Conservation (phyloP, 2,797 vertebrate species). For the Cyclopterus lumpus region DNA sequence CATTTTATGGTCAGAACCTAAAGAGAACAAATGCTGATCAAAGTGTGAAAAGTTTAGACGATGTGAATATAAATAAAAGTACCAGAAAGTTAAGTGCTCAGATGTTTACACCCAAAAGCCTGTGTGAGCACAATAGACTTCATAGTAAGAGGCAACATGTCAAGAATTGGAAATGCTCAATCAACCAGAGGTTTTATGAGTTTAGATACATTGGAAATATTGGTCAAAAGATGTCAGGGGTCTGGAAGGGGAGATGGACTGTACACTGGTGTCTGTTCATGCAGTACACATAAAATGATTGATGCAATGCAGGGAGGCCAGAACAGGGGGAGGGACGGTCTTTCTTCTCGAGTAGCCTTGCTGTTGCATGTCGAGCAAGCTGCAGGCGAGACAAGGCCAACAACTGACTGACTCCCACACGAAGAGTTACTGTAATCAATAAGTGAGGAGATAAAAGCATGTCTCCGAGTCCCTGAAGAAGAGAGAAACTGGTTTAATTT, state of each 20-base stretch:
- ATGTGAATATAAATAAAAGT: background rate
- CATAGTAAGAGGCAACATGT: background rate
- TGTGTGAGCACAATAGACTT: background rate
- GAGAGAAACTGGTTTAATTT: constrained; percentile 10
- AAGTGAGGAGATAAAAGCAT: constrained; percentile 16
- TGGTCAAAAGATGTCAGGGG: background rate
- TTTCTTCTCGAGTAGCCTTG: constrained; percentile 1
- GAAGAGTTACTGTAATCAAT: constrained; percentile 24
- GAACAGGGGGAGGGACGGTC: background rate
- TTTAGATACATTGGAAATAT: background rate
- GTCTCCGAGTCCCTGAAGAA: background rate
- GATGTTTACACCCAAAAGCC: background rate
- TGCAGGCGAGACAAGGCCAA: constrained; percentile 11
- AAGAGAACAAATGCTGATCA: background rate
- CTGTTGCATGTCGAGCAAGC: constrained; percentile 13
- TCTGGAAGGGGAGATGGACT: background rate
- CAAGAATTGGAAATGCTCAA: background rate
- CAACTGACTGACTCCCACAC: constrained; percentile 18
- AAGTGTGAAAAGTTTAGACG: background rate
- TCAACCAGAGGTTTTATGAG: background rate
- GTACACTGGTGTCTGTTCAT: background rate
- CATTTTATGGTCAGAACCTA: background rate
- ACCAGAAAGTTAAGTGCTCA: background rate
- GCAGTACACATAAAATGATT: background rate
- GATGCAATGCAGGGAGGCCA: background rate